Evolutionary conservation across 1,140 invertebrate genomes (phyloP).

Genomic region (Lepidotrigona ventralis): DNA sequence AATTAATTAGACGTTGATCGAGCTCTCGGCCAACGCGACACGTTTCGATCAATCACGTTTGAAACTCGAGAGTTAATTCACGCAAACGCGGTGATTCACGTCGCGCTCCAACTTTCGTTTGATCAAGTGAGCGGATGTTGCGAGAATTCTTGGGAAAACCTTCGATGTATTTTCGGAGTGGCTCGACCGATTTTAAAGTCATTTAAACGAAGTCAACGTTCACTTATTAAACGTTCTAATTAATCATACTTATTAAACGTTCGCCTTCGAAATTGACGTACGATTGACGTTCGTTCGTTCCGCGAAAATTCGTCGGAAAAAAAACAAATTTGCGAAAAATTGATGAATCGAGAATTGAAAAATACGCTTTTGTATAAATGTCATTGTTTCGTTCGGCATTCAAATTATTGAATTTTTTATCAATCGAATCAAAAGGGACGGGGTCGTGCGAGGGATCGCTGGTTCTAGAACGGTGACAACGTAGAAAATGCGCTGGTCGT

Average conservation of each 20-base stretch:
- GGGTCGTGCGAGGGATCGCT: too few relatives aligned
- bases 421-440: too few relatives aligned
- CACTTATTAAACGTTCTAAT: too few relatives aligned
- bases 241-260: neutral
- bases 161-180: neutral
- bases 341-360: too few relatives aligned
- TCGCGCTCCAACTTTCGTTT: neutral
- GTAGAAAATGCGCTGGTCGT: neutral
- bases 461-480: too few relatives aligned
- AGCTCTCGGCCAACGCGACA: too few relatives aligned
- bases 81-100: neutral
- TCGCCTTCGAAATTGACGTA: neutral
- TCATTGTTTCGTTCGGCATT: neutral
- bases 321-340: neutral
- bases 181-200: neutral
- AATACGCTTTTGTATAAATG: neutral
- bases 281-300: neutral
- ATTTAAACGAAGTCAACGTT: neutral
- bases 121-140: neutral
- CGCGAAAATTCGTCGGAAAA: fast-evolving
- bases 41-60: neutral
- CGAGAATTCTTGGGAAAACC: neutral
- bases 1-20: constrained; percentile 15
- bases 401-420: neutral
- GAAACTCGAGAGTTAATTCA: neutral